Evolutionary conservation across 2,888 invertebrate species (phyloP), one percentile per base, ranked within the genome.

Genomic region (Therioaphis trifolii): DNA sequence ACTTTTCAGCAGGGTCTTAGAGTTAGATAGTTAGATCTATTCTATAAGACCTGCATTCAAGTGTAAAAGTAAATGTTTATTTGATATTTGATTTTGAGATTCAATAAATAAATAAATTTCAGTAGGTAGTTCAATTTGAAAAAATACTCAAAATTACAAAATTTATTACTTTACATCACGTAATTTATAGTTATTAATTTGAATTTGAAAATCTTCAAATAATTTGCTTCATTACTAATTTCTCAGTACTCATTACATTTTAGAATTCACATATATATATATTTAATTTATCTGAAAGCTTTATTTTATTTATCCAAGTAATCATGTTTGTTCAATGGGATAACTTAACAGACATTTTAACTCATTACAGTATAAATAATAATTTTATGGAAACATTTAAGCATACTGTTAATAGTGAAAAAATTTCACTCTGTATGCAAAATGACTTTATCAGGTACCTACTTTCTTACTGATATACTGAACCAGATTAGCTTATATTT

Each of bases 361-460:
- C 76, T 14, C 49, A 75, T 24, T 52, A 76, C 11, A 43, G 76
- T 55, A 1, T 66, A 4, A 76, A 58, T 55, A 76, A 71, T 24
- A 29, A 21, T 40, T 71, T 85, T 40, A 52, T 80, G 15, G 85
- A 85, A n/a, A 55, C 15, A n/a, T 82, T 82, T 63, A 27, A 52
- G 0, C 24, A 61, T n/a, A 58, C 74, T 15, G 61, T 68, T 0
- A 55, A 82, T 40, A 24, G 82, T n/a, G 68, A 84, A 43, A 85
- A 85, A 68, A 68, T 85, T 3, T 15, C 24, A 7, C 63, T 84
- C 1, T 85, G 85, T 43, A 68, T 78, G 58, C 71, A 69, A 27
- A 72, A 82, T 49, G 35, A 55, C 9, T 76, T 71, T 40, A 85
- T 85, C 35, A 85, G 82, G 85, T 85, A 49, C 15, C 24, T 72